Conservation (phyloP, 2,888 invertebrate genomes). For the Opisthograptis luteolata region DNA sequence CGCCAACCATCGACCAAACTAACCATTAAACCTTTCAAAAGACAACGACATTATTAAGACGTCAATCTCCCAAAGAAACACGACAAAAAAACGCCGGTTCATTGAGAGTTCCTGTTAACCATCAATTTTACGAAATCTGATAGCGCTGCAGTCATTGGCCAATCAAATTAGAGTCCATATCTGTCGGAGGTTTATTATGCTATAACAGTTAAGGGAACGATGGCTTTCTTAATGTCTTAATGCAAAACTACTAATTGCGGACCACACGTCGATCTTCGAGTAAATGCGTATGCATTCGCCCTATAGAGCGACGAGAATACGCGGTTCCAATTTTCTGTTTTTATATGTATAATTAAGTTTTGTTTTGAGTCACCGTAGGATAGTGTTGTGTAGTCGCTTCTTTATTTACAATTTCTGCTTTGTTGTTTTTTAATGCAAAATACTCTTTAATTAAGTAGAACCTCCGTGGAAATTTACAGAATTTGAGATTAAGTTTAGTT, state of each 20-base stretch:
- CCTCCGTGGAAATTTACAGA: no score
- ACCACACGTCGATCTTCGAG: conserved; percentile 36
- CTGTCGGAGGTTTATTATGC: conserved; percentile 58
- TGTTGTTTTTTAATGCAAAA: no score
- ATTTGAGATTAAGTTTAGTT: no score
- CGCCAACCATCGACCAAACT: conserved; percentile 10
- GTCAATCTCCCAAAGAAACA: conserved; percentile 33
- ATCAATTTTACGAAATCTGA: conserved; percentile 35
- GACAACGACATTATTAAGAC: conserved; percentile 31
- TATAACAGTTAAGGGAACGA: conserved; percentile 55
- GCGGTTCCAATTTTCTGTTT: no score
- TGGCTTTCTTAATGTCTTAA: conserved; percentile 66
- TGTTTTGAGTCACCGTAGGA: no score
- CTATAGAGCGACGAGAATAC: no score
- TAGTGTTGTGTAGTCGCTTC: no score
- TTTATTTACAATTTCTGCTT: no score
- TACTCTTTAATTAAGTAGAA: no score
- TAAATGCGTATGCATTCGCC: no score
- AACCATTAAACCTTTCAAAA: conserved; percentile 32
- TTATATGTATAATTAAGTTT: no score
- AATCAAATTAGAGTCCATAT: conserved; percentile 63
- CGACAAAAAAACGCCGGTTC: conserved; percentile 22
- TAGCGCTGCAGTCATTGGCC: conserved; percentile 38
- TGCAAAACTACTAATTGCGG: conserved; percentile 52
- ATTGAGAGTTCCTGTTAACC: conserved; percentile 26